A percentile compares a stretch with the other conserved stretches of the same genome.
phyloP scores from a whole-genome alignment of 2,888 invertebrate species.

The Drosophila seclusa region DNA sequence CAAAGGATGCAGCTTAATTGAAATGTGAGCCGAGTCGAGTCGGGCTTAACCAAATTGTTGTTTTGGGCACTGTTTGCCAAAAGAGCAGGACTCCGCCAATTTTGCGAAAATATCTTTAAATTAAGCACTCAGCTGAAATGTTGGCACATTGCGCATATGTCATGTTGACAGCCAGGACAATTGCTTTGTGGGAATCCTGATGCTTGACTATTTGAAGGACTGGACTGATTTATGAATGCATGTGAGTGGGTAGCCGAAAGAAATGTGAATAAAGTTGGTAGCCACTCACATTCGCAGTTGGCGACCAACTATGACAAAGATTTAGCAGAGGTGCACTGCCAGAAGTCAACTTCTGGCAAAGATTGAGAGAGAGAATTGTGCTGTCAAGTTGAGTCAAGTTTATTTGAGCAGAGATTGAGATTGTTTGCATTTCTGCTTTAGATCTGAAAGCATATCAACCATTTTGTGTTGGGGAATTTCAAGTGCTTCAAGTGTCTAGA shows the following conservation, averaged over 20 bases:
- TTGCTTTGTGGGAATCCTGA: constrained; percentile 11
- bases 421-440: constrained; percentile 5
- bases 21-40: constrained; percentile 28
- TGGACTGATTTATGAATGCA: constrained; percentile 44
- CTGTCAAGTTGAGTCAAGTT: constrained; percentile 28
- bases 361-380: constrained; percentile 8
- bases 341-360: constrained; percentile 9
- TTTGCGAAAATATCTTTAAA: constrained; percentile 58
- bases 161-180: constrained; percentile 56
- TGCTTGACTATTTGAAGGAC: constrained; percentile 16
- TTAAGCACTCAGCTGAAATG: constrained; percentile 49
- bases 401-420: constrained; percentile 22
- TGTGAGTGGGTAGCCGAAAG: constrained; percentile 20
- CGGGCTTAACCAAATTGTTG: constrained; percentile 7
- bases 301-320: constrained; percentile 20
- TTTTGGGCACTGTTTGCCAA: constrained; percentile 3
- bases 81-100: background rate
- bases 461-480: background rate
- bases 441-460: constrained; percentile 5
- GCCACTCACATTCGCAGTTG: constrained; percentile 4
- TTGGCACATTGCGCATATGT: constrained; percentile 69
- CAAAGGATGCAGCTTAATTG: constrained; percentile 44
- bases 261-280: constrained; percentile 22
- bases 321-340: constrained; percentile 16
- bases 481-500: constrained; percentile 16